Conservation (phyloP, 2,113 vertebrate species). For the Anser brachyrhynchus region DNA sequence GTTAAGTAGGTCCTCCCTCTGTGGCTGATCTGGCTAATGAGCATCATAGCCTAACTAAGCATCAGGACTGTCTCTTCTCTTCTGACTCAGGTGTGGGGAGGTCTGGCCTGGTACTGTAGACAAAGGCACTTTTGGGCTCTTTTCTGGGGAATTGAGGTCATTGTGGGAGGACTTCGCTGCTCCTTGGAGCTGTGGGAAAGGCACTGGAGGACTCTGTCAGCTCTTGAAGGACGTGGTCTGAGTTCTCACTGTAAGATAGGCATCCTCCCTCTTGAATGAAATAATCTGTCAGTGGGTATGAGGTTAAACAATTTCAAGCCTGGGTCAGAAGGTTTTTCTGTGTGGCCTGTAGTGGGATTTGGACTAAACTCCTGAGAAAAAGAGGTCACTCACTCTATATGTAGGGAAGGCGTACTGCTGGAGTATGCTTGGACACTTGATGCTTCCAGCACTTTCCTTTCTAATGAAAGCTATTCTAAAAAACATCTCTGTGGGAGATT, state of each 20-base stretch:
- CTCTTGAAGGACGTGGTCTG: neutral
- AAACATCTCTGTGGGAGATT: fast-evolving
- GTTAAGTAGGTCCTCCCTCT: neutral
- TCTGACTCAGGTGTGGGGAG: neutral
- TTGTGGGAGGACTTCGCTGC: neutral
- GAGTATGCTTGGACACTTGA: neutral
- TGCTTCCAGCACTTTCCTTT: neutral
- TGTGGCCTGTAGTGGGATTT: neutral
- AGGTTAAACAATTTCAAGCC: neutral
- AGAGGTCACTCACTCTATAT: neutral
- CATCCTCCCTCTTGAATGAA: neutral
- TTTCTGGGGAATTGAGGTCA: neutral
- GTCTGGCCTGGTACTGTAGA: neutral
- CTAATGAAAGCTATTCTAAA: neutral
- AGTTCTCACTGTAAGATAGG: neutral
- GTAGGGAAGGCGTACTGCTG: neutral
- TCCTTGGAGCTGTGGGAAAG: neutral
- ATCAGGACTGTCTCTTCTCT: neutral
- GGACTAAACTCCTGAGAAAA: neutral
- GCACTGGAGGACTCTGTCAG: neutral
- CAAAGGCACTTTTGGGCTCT: neutral
- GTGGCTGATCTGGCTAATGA: neutral
- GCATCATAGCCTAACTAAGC: fast-evolving
- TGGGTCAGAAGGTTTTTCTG: neutral
- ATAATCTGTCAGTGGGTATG: neutral